phyloP scores from a whole-genome alignment of 2,888 invertebrate genomes.

The Tinea pellionella region DNA sequence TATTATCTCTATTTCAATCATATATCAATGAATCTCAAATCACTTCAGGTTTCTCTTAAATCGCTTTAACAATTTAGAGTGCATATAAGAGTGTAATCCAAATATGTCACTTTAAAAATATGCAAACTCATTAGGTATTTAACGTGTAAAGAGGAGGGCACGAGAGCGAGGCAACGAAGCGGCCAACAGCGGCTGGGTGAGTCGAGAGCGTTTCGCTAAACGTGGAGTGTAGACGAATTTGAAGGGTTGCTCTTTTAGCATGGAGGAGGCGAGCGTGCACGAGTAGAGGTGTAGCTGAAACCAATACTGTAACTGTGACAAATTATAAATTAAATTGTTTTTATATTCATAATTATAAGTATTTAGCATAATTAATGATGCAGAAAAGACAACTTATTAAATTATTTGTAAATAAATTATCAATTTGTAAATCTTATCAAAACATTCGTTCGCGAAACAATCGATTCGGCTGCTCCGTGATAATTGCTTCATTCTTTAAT shows the following conservation, averaged over 20 bases:
- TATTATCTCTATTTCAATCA: not conserved
- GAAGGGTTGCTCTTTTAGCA: conserved; percentile 48
- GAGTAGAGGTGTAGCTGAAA: conserved; percentile 33
- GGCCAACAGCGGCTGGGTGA: conserved; percentile 13
- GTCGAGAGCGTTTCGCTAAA: conserved; percentile 11
- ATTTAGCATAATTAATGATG: too few species aligned
- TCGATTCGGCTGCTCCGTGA: not conserved
- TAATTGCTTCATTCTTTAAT: not conserved
- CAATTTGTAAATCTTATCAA: too few species aligned
- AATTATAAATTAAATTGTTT: not conserved
- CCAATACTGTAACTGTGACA: not conserved
- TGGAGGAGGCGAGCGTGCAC: conserved; percentile 53
- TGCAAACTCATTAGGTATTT: conserved; percentile 7
- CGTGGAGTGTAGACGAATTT: conserved; percentile 51
- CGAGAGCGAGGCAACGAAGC: conserved; percentile 31
- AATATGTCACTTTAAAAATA: conserved; percentile 1
- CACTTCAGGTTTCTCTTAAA: too few species aligned
- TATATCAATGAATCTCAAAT: too few species aligned
- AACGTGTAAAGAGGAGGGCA: conserved; percentile 2
- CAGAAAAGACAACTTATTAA: too few species aligned
- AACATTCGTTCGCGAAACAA: too few species aligned
- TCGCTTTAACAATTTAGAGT: not conserved
- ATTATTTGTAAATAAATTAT: too few species aligned
- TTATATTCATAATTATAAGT: too few species aligned
- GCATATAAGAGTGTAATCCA: not conserved